phyloP scores from a whole-genome alignment of 2,797 vertebrate species.

The Mormyrops boulengeri region DNA sequence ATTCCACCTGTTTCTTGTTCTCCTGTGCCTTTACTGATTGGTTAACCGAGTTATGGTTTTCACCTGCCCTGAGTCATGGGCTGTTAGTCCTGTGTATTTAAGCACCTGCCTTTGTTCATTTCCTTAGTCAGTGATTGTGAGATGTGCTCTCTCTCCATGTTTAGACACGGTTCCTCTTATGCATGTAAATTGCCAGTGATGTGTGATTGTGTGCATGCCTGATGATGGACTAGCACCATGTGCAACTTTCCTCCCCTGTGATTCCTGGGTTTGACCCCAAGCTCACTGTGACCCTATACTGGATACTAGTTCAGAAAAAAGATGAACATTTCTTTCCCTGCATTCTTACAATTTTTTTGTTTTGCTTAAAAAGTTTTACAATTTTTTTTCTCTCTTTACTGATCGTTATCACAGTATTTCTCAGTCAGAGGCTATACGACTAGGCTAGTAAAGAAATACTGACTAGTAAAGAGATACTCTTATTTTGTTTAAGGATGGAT shows the following conservation, averaged over 20 bases:
- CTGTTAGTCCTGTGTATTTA: too few species aligned
- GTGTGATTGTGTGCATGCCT: neutral
- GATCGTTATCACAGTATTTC: neutral
- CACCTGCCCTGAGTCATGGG: too few species aligned
- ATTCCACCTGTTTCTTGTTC: too few species aligned
- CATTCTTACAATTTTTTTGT: neutral
- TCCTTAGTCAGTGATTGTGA: neutral
- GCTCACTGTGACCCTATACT: neutral
- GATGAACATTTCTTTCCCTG: neutral
- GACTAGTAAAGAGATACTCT: neutral
- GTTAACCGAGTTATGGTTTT: too few species aligned
- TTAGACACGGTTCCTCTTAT: neutral
- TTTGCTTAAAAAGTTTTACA: neutral
- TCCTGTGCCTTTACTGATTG: too few species aligned
- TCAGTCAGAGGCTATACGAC: neutral
- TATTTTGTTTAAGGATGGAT: neutral
- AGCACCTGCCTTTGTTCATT: neutral
- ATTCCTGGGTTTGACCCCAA: neutral
- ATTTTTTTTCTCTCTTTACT: neutral
- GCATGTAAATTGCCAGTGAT: neutral
- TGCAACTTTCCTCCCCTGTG: neutral
- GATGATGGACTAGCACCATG: neutral
- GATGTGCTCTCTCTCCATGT: neutral
- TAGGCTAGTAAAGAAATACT: neutral
- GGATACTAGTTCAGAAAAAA: neutral